Conservation (phyloP, 2,113 vertebrate genomes). For the Aspidoscelis tigris region DNA sequence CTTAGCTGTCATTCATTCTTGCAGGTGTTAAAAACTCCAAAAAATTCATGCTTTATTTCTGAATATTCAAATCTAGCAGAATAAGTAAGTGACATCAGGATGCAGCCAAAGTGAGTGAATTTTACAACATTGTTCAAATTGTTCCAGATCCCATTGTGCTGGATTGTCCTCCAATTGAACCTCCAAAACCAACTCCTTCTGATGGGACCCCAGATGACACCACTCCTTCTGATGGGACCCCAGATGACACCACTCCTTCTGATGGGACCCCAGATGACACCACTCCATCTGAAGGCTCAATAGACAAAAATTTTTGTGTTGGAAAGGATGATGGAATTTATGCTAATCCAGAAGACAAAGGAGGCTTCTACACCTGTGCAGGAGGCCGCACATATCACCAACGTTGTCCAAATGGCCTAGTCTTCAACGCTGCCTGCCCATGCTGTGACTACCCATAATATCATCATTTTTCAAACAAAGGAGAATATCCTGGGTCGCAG, state of each 20-base stretch:
- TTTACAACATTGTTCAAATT: not conserved
- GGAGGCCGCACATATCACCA: constrained; percentile 72
- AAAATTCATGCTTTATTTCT: no score
- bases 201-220: constrained; percentile 29
- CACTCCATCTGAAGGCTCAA: constrained; percentile 59
- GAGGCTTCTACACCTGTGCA: constrained; percentile 78
- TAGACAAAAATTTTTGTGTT: constrained; percentile 65
- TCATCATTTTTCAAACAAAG: not conserved
- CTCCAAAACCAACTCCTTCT: not conserved
- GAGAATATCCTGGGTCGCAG: not conserved
- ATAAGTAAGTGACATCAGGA: not conserved
- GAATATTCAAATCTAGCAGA: no score
- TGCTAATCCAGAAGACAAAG: constrained; percentile 65
- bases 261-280: constrained; percentile 66
- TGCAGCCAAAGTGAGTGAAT: not conserved
- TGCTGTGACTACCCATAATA: constrained; percentile 78
- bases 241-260: constrained; percentile 60
- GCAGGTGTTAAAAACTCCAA: no score
- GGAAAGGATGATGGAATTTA: constrained; percentile 77
- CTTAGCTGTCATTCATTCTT: no score
- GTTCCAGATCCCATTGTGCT: constrained; percentile 4
- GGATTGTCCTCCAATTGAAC: not conserved
- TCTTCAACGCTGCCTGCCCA: constrained; percentile 76
- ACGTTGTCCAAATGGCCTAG: constrained; percentile 76
- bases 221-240: constrained; percentile 63